Base-by-base conservation (phyloP, 2,113 vertebrate genomes). In the Cynocephalus volans region DNA sequence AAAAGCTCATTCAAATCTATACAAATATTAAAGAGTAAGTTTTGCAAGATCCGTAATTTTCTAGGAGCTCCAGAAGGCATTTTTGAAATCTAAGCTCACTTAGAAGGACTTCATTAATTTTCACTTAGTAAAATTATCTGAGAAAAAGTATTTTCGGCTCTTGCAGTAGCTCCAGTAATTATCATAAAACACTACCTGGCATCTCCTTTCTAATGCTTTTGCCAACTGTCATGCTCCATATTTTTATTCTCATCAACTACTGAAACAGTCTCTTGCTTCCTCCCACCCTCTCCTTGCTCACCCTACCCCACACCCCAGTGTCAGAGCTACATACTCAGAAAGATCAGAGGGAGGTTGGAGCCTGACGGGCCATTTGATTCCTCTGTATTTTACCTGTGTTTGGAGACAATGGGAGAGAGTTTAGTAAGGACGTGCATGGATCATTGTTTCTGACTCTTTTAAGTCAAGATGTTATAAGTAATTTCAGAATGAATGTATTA, bases 141-240 rank as follows among this genome's bases (percentile, higher is more conserved):
- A 80, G 81, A 19, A 83, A 90, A 90, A 81, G 33, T 52, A 64
- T 76, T 80, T 93, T 64, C 24, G 50, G 50, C 15, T n/a, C 33
- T 52, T 75, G 11, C 21, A 88, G 18, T 36, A 45, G 7, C 18
- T 75, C 1, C 0, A 52, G 23, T 83, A 77, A 88, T 93, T 80
- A 72, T 54, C 75, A n/a, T 90, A 81, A 95, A 88, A 79, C 24
- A 81, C 36, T 75, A 18, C 33, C 56, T 92, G 56, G 28, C 48
- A 36, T 45, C 56, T 62, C 13, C 7, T 76, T 86, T 76, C 60
- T 76, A 58, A 33, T 45, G 9, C 2, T 18, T 45, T 91, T 73
- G 62, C 41, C 79, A 94, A 60, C 17, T 17, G 17, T 24, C 15
- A 5, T 2, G 31, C 24, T 85, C 41, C 56, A 82, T 60, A 76